Evolutionary conservation across 2,888 invertebrate genomes (phyloP), one percentile per base, ranked within the genome.

Genomic region (Xestobium rufovillosum): DNA sequence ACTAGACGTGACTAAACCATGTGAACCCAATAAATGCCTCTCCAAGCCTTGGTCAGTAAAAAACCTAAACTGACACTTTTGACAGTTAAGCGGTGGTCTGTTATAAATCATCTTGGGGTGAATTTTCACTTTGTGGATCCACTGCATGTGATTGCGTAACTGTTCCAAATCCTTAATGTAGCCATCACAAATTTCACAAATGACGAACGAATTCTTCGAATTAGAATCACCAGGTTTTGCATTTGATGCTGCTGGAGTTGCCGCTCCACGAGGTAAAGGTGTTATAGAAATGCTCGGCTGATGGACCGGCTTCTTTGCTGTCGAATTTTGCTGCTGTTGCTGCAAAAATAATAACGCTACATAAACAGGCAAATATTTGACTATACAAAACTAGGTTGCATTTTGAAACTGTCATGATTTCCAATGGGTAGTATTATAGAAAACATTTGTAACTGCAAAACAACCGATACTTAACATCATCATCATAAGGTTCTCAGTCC

Each of bases 21-120:
- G 95, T 15, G 90, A 86, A 45, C 94, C 94, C 44, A 94, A 72
- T 55, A 95, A 73, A 73, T 97, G 97, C 55, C 96, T 75, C 65
- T 95, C 94, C 41, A 97, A 69, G 11, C 97, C 97, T 69, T 95
- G 86, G 68, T 95, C 94, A 27, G 95, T 95, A 70, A 96, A 97
- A 71, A 96, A 97, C 57, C 92, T 77, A 65, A 87, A 89, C 68
- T 91, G 89, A 70, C 95, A 95, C 65, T 92, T 91, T 67, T 92
- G 92, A 67, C 95, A 95, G 69, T 90, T 91, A 48, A 95, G 73
- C 30, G 94, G 94, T 38, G 95, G 91, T 66, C 86, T 75, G 67
- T 89, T 91, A 67, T 90, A 87, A 52, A 91, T 90, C 91, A 91
- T 92, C 70, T 90, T 91, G 38, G 91, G 90, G 68, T 91, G 91